Evolutionary conservation across 92 coral and sea anemone species (phyloP).

Genomic region (Palythoa caribaeorum): DNA sequence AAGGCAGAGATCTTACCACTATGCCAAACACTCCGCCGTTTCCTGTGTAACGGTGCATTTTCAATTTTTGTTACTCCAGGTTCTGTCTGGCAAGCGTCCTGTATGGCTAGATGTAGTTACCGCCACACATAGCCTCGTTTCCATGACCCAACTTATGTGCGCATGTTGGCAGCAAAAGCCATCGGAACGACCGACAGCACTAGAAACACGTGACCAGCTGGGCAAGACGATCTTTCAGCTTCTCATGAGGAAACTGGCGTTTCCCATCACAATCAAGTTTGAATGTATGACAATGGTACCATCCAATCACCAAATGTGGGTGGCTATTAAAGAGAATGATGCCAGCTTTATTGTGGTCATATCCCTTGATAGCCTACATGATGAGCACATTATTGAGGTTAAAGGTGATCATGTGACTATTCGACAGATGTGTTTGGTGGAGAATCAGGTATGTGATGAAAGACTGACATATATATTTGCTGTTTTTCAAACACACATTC

Average conservation of each 20-base stretch:
- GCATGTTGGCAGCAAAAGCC: constrained; percentile 38
- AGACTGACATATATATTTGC: not conserved
- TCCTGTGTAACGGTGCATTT: not conserved
- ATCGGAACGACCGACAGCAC: constrained; percentile 35
- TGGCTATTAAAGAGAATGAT: constrained; percentile 23
- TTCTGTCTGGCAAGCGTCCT: constrained; percentile 23
- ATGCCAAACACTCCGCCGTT: too few relatives aligned
- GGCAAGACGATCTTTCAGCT: constrained; percentile 22
- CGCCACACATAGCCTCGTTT: constrained; percentile 41
- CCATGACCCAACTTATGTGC: constrained; percentile 46
- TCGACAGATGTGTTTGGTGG: constrained; percentile 27
- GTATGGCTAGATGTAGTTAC: constrained; percentile 35
- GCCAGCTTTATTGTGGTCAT: not conserved
- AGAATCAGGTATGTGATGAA: constrained; percentile 28
- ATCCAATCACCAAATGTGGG: constrained; percentile 23
- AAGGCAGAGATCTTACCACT: too few relatives aligned
- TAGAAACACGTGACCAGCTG: constrained; percentile 26
- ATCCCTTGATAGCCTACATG: constrained; percentile 15
- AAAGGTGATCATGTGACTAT: constrained; percentile 16
- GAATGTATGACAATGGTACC: constrained; percentile 4
- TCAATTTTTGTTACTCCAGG: not conserved
- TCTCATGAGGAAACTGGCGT: constrained; percentile 38
- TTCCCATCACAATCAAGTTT: constrained; percentile 15
- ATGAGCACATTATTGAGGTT: constrained; percentile 19
- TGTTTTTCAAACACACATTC: not conserved